phyloP scores from a whole-genome alignment of 92 coral and sea anemone species.

The Siderastrea siderea region DNA sequence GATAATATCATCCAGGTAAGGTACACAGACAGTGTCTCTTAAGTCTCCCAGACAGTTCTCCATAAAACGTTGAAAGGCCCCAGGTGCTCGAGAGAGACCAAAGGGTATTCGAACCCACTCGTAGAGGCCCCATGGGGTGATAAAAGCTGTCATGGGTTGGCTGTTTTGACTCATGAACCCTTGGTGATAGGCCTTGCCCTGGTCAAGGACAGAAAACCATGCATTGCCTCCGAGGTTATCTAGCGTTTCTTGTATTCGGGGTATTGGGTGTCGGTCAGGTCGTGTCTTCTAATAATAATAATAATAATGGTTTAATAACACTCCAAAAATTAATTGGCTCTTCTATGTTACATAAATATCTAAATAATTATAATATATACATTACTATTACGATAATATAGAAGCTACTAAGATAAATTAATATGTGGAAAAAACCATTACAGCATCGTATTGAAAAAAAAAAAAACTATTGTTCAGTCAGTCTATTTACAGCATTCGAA shows the following conservation, averaged over 20 bases:
- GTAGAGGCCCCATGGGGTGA: constrained; percentile 76
- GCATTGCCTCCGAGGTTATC: constrained; percentile 81
- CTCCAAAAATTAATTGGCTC: no score
- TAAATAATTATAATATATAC: no score
- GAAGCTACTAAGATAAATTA: no score
- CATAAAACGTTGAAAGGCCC: constrained; percentile 73
- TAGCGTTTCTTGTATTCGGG: constrained; percentile 19
- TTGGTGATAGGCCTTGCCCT: constrained; percentile 82
- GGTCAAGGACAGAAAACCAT: constrained; percentile 79
- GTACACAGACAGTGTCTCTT: constrained; percentile 58
- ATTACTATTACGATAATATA: no score
- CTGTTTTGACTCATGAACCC: constrained; percentile 67
- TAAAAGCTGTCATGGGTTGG: constrained; percentile 69
- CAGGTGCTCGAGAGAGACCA: constrained; percentile 68
- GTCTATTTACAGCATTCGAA: no score
- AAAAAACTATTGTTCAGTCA: no score
- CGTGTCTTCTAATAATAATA: constrained; percentile 73
- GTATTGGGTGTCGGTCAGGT: no score
- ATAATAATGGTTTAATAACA: no score
- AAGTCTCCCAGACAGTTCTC: constrained; percentile 56
- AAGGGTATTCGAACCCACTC: constrained; percentile 79
- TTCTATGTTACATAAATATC: no score
- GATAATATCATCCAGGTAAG: constrained; percentile 69
- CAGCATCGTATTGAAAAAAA: no score
- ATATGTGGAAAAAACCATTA: no score